Evolutionary conservation across 2,113 vertebrate genomes (phyloP).

Genomic region (Melanostigma gelatinosum): DNA sequence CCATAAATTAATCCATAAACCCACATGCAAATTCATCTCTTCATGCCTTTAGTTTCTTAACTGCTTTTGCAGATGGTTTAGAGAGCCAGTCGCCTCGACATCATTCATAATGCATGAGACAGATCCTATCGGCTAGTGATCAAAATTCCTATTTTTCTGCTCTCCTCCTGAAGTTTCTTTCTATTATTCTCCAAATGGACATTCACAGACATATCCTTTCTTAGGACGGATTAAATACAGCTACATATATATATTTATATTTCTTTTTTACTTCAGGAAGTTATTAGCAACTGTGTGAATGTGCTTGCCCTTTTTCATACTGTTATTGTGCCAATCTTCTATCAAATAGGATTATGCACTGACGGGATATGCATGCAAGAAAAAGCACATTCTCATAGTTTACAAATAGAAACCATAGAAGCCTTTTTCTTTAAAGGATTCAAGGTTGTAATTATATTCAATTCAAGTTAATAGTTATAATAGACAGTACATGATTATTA

Average conservation of each 20-base stretch:
- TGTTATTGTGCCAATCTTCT: slow-evolving; percentile 23
- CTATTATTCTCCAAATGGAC: slow-evolving; percentile 30
- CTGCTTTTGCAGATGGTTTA: slow-evolving; percentile 50
- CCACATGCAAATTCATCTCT: slow-evolving; percentile 54
- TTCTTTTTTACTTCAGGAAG: slow-evolving; percentile 23
- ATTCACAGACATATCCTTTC: slow-evolving; percentile 1
- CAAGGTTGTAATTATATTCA: neutral
- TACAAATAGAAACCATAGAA: neutral
- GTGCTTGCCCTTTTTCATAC: slow-evolving; percentile 42
- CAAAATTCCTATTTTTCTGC: slow-evolving; percentile 47
- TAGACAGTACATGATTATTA: neutral
- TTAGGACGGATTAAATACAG: slow-evolving; percentile 15
- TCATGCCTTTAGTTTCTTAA: slow-evolving; percentile 46
- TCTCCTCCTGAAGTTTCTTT: slow-evolving; percentile 39
- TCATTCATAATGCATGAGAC: slow-evolving; percentile 67
- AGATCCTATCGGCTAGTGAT: slow-evolving; percentile 53
- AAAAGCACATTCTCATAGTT: slow-evolving; percentile 1
- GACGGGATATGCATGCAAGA: slow-evolving; percentile 7
- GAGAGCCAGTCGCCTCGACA: slow-evolving; percentile 23
- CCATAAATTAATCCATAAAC: slow-evolving; percentile 67
- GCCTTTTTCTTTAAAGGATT: neutral
- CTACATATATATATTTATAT: neutral
- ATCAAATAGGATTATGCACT: slow-evolving; percentile 21
- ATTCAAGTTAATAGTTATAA: neutral
- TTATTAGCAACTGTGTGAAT: slow-evolving; percentile 61